Evolutionary conservation across 2,888 invertebrate genomes (phyloP).

Genomic region (Trissoscelio sp.): DNA sequence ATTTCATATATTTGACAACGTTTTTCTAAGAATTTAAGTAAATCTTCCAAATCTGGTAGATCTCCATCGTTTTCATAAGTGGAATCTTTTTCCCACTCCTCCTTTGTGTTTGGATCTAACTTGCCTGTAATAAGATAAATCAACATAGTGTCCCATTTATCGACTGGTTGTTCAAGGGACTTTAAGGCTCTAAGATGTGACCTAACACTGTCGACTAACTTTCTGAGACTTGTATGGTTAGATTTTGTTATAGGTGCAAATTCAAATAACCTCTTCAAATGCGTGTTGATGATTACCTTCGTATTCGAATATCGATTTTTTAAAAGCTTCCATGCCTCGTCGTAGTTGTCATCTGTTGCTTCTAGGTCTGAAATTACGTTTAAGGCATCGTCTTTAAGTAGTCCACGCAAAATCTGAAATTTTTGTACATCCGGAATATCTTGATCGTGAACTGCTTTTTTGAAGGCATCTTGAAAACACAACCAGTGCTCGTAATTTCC

Average conservation of each 20-base stretch:
- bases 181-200: neutral
- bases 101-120: neutral
- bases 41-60: neutral
- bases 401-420: slow-evolving; percentile 8
- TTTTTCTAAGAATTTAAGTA: slow-evolving; percentile 10
- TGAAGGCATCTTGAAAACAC: slow-evolving; percentile 17
- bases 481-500: slow-evolving; percentile 20
- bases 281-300: neutral
- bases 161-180: neutral
- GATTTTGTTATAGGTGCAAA: neutral
- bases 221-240: neutral
- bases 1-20: slow-evolving; percentile 12
- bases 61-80: neutral
- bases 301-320: neutral
- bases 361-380: slow-evolving; percentile 5
- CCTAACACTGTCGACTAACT: neutral
- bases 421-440: slow-evolving; percentile 13
- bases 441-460: neutral
- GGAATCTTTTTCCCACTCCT: neutral
- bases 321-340: neutral
- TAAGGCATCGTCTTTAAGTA: slow-evolving; percentile 1
- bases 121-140: neutral
- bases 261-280: neutral
- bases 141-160: neutral
- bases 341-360: neutral